Percentiles rank a stretch among this genome's conserved stretches.
These are phyloP conservation scores for Myotis planiceps DNA, from an alignment of 2,797 vertebrate species.

Conservation along the genomic window DNA sequence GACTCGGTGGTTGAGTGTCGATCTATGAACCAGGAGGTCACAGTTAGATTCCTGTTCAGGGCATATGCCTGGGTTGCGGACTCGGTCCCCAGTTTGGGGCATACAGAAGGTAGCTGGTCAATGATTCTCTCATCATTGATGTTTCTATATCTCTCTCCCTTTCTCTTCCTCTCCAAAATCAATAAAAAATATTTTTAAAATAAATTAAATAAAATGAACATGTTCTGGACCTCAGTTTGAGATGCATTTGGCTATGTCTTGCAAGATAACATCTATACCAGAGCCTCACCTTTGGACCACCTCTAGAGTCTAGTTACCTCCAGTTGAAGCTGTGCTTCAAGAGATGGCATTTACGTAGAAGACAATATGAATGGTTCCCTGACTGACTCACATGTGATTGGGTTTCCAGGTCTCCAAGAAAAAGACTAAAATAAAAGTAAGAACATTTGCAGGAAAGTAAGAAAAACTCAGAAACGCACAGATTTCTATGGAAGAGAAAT, in stretches of 20 bases:
- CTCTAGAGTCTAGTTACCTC: background rate
- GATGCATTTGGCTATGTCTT: background rate
- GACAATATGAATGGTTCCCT: background rate
- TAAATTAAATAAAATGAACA: background rate
- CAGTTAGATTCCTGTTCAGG: too few species aligned
- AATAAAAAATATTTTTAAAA: too few species aligned
- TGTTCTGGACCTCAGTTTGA: background rate
- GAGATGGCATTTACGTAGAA: background rate
- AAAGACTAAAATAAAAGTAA: background rate
- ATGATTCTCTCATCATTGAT: too few species aligned
- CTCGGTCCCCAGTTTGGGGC: too few species aligned
- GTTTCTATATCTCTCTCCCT: too few species aligned
- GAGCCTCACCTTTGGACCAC: background rate
- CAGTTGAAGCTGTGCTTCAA: background rate
- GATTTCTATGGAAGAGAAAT: background rate
- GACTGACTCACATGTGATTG: background rate
- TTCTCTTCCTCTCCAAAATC: too few species aligned
- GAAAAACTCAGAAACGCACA: background rate
- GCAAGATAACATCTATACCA: background rate
- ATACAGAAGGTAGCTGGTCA: too few species aligned
- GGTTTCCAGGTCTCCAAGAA: background rate
- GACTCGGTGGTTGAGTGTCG: too few species aligned
- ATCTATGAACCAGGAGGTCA: too few species aligned
- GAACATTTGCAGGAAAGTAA: background rate
- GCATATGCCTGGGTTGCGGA: too few species aligned